Evolutionary conservation across 2,888 invertebrate species (phyloP).

Genomic region (Coenonympha glycerion): DNA sequence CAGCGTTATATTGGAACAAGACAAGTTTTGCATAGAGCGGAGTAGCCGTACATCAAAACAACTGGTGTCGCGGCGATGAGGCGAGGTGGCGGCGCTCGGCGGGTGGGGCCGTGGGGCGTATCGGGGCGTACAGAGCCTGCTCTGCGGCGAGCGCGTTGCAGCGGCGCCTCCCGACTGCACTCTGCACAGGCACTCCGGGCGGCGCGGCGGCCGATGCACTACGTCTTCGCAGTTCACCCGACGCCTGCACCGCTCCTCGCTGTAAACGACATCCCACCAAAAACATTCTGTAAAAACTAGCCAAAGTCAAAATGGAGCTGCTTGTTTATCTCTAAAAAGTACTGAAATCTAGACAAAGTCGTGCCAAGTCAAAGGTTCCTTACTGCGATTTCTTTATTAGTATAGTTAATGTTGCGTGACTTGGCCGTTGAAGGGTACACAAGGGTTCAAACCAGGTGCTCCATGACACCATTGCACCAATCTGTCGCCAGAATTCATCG

Average conservation of each 20-base stretch:
- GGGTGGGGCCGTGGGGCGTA: conserved; percentile 55
- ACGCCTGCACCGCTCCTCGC: not conserved
- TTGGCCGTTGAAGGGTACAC: no score
- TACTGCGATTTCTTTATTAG: no score
- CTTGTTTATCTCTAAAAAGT: no score
- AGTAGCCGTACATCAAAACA: conserved; percentile 73
- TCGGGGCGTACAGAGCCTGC: conserved; percentile 54
- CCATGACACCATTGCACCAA: no score
- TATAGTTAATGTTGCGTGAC: no score
- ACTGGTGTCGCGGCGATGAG: conserved; percentile 51
- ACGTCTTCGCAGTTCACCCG: not conserved
- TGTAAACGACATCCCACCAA: no score
- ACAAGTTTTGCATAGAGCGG: conserved; percentile 64
- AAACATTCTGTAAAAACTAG: no score
- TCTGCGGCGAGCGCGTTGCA: conserved; percentile 28
- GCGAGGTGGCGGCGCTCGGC: conserved; percentile 36
- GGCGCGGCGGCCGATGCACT: conserved; percentile 25
- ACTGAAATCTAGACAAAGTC: no score
- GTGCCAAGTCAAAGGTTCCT: no score
- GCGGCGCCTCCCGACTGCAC: conserved; percentile 53
- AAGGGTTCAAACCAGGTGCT: no score
- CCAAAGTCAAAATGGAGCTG: no score
- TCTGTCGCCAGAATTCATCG: no score
- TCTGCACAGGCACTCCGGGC: conserved; percentile 22
- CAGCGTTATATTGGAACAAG: conserved; percentile 32